These are phyloP conservation scores for Todiramphus saurophagus DNA, from an alignment of 2,113 vertebrate genomes.

Conservation along the genomic window DNA sequence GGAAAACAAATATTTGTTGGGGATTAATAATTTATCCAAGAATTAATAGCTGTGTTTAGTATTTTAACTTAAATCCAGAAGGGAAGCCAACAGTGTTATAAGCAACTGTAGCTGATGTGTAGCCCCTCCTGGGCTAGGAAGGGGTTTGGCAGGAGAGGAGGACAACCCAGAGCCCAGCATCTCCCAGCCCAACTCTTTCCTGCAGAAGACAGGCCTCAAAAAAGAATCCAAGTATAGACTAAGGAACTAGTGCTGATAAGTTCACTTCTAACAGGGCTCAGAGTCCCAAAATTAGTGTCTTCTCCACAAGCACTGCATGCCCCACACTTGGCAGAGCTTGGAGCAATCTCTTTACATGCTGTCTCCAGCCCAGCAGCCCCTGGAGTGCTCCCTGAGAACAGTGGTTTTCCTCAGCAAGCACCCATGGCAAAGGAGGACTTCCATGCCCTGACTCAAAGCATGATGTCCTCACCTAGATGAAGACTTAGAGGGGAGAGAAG, in stretches of 20 bases:
- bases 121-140: not conserved
- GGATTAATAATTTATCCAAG: not conserved
- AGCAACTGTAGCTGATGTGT: not conserved
- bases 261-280: not conserved
- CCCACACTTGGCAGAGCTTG: not conserved
- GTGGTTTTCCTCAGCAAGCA: not conserved
- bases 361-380: not conserved
- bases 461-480: not conserved
- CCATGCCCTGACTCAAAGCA: not conserved
- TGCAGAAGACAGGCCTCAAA: not conserved
- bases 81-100: not conserved
- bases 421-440: not conserved
- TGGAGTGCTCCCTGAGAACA: not conserved
- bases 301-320: not conserved
- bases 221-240: not conserved
- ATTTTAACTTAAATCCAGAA: not conserved
- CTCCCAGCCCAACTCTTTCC: not conserved
- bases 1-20: not conserved
- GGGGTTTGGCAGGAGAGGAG: no score
- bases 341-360: not conserved
- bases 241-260: no score
- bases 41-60: not conserved
- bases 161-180: not conserved
- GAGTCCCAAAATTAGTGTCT: not conserved
- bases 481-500: not conserved